Evolutionary conservation across 2,888 invertebrate genomes (phyloP).

Genomic region (Napeogenes sylphis): DNA sequence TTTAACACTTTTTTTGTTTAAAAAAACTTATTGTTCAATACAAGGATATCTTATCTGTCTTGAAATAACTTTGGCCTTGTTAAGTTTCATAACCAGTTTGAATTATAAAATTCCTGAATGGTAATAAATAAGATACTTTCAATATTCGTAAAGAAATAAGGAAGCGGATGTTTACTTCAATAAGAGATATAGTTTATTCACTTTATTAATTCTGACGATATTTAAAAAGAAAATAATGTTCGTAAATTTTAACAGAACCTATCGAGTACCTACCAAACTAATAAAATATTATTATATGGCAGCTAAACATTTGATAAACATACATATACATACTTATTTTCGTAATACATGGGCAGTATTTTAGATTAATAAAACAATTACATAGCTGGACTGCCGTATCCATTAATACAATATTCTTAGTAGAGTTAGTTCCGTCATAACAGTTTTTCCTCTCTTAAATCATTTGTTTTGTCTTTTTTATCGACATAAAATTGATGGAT

Average conservation of each 20-base stretch:
- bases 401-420: slow-evolving; percentile 35
- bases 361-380: background rate
- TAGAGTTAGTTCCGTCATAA: slow-evolving; percentile 23
- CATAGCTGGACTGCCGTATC: slow-evolving; percentile 35
- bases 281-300: too few species aligned
- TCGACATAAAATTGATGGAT: slow-evolving; percentile 50
- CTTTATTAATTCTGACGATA: too few species aligned
- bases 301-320: too few species aligned
- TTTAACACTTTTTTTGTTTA: background rate
- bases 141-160: too few species aligned
- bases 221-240: too few species aligned
- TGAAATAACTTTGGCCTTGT: slow-evolving; percentile 1
- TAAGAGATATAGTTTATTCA: too few species aligned
- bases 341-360: background rate
- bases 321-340: too few species aligned
- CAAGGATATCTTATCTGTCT: slow-evolving; percentile 4
- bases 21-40: background rate
- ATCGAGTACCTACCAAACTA: too few species aligned
- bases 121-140: background rate
- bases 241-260: too few species aligned
- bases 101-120: background rate
- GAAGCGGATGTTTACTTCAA: too few species aligned
- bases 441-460: slow-evolving; percentile 43
- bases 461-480: slow-evolving; percentile 60
- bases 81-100: background rate